phyloP scores from a whole-genome alignment of 2,113 vertebrate species.

The Scalopus aquaticus region DNA sequence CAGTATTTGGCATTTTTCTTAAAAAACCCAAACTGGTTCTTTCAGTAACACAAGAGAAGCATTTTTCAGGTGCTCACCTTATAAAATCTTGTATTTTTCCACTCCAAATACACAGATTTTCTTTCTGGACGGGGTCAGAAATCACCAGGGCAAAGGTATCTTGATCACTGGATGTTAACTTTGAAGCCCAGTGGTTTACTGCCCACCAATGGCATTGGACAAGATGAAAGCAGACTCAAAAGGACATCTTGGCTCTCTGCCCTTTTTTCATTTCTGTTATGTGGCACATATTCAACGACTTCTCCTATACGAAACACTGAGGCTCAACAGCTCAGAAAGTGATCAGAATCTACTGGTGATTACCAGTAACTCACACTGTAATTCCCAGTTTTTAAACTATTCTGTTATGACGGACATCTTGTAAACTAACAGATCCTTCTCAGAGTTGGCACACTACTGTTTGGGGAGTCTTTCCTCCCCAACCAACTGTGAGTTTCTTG shows the following conservation, averaged over 20 bases:
- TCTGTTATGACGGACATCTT: not conserved
- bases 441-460: not conserved
- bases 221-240: not conserved
- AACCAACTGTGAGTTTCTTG: not conserved
- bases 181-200: not conserved
- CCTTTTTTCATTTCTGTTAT: not conserved
- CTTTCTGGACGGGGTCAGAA: not conserved
- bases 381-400: not conserved
- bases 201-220: not conserved
- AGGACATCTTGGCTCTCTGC: not conserved
- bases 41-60: not conserved
- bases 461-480: not conserved
- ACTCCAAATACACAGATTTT: not conserved
- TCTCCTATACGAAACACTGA: not conserved
- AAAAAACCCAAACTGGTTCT: not conserved
- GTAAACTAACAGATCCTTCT: not conserved
- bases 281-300: not conserved
- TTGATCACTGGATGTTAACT: not conserved
- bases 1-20: too few relatives aligned
- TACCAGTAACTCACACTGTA: not conserved
- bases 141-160: conserved; percentile 50
- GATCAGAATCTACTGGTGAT: not conserved
- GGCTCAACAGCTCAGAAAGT: not conserved
- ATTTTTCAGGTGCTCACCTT: not conserved
- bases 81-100: conserved; percentile 13